A percentile compares a stretch with the other conserved stretches of the same genome.
Evolutionary conservation across 1,140 invertebrate genomes (phyloP).

Genomic region (Hycleus cichorii): DNA sequence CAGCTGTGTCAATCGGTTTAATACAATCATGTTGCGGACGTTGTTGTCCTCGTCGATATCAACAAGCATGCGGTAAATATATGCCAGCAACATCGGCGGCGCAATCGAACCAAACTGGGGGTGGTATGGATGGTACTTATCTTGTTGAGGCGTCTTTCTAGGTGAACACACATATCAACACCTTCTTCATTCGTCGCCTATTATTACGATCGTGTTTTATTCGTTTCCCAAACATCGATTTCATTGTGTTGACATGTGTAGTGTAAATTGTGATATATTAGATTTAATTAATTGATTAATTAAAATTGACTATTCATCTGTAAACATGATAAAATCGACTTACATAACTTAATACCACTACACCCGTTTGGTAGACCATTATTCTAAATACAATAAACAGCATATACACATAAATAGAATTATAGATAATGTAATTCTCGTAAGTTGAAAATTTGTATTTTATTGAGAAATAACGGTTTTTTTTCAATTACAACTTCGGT

Average conservation of each 20-base stretch:
- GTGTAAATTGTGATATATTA: constrained; percentile 32
- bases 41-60: constrained; percentile 82
- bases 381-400: too few species aligned
- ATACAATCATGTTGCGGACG: constrained; percentile 77
- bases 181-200: neutral
- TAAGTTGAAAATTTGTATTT: too few species aligned
- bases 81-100: constrained; percentile 70
- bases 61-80: constrained; percentile 76
- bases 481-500: too few species aligned
- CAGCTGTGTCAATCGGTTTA: constrained; percentile 65
- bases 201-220: constrained; percentile 7
- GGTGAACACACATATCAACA: constrained; percentile 19
- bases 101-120: constrained; percentile 68
- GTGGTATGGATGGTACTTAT: constrained; percentile 72
- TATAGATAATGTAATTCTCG: too few species aligned
- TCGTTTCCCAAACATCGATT: constrained; percentile 27
- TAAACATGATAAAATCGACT: too few species aligned
- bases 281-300: too few species aligned
- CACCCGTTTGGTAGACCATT: too few species aligned
- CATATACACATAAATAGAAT: too few species aligned
- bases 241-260: constrained; percentile 28
- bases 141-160: constrained; percentile 77
- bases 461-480: too few species aligned
- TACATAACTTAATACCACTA: too few species aligned
- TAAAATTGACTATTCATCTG: too few species aligned